Percentiles rank a stretch among this genome's conserved stretches.
phyloP scores from a whole-genome alignment of 2,888 invertebrate genomes.

The Phyllotreta striolata region DNA sequence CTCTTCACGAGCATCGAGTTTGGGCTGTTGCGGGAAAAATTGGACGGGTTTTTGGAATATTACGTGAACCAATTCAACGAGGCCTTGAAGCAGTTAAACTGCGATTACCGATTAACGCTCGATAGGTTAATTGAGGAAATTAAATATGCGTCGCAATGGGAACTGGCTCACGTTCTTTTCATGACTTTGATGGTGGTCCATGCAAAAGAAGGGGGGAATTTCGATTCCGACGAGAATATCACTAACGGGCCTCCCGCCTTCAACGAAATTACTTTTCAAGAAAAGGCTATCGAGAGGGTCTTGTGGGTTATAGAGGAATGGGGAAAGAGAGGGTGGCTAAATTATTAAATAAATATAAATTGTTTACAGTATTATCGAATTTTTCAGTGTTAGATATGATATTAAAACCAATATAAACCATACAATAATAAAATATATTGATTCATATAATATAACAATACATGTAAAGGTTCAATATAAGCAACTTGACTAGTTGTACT shows the following conservation, averaged over 20 bases:
- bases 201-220: not conserved
- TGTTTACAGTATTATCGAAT: not conserved
- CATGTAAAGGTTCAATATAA: too few species aligned
- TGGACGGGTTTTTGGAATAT: slow-evolving; percentile 21
- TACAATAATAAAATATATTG: too few species aligned
- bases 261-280: not conserved
- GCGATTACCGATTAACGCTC: slow-evolving; percentile 25
- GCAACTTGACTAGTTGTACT: too few species aligned
- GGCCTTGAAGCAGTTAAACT: slow-evolving; percentile 21
- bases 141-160: slow-evolving; percentile 1
- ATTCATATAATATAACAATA: too few species aligned
- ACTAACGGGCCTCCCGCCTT: not conserved
- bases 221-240: not conserved
- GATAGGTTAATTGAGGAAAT: slow-evolving; percentile 31
- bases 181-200: slow-evolving; percentile 20
- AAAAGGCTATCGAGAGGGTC: slow-evolving; percentile 11
- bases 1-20: slow-evolving; percentile 45
- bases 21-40: slow-evolving; percentile 19
- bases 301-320: slow-evolving; percentile 24
- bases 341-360: slow-evolving; percentile 17
- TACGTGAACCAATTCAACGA: slow-evolving; percentile 26
- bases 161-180: slow-evolving; percentile 24
- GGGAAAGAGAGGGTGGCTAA: slow-evolving; percentile 25
- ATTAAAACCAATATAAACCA: too few species aligned
- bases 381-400: too few species aligned